Evolutionary conservation across 2,888 invertebrate species (phyloP).

Genomic region (Ennomos fuscantarius): DNA sequence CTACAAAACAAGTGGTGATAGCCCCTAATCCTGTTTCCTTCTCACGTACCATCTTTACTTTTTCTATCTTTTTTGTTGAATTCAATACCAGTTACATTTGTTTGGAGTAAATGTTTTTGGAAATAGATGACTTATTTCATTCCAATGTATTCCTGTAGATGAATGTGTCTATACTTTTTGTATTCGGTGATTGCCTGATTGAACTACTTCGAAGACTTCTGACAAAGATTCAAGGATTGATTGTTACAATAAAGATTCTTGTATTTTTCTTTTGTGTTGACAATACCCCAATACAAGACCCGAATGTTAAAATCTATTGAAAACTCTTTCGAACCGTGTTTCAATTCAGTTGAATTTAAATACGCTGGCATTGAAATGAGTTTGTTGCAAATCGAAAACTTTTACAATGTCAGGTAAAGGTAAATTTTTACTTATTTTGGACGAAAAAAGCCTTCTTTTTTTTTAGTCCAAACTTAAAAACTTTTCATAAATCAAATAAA

Average conservation of each 20-base stretch:
- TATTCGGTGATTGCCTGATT: constrained; percentile 30
- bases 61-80: constrained; percentile 77
- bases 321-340: too few species aligned
- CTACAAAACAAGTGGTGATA: constrained; percentile 72
- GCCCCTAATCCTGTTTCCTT: constrained; percentile 62
- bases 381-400: too few species aligned
- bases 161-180: constrained; percentile 38
- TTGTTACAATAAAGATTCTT: constrained; percentile 4
- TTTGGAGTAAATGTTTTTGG: constrained; percentile 59
- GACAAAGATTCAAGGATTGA: constrained; percentile 4
- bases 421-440: too few species aligned
- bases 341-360: too few species aligned
- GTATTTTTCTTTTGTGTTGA: too few species aligned
- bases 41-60: constrained; percentile 77
- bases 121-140: constrained; percentile 52
- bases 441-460: too few species aligned
- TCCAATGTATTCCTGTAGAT: constrained; percentile 36
- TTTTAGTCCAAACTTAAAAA: too few species aligned
- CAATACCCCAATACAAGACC: too few species aligned
- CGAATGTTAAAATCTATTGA: too few species aligned
- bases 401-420: too few species aligned
- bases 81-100: constrained; percentile 72
- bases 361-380: too few species aligned
- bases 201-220: constrained; percentile 7
- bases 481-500: too few species aligned